phyloP scores from a whole-genome alignment of 2,888 invertebrate genomes.

The Tridacna gigas region DNA sequence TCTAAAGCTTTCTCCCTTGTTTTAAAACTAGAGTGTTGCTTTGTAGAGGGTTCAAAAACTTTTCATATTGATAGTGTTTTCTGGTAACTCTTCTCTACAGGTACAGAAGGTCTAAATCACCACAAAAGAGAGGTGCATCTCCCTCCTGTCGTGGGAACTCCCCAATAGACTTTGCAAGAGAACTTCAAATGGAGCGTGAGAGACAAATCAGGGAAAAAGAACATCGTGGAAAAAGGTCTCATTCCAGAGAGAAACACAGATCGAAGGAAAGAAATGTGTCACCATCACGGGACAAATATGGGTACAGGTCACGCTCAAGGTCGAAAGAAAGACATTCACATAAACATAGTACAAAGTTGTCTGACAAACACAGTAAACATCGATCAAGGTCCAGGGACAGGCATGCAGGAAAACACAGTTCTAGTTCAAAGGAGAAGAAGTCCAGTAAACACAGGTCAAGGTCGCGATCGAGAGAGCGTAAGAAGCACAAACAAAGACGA shows the following conservation, averaged over 20 bases:
- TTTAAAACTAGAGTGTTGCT: too few relatives aligned
- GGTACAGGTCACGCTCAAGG: constrained; percentile 38
- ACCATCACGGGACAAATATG: constrained; percentile 11
- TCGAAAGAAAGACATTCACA: constrained; percentile 48
- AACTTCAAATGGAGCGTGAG: constrained; percentile 74
- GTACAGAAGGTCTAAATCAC: constrained; percentile 31
- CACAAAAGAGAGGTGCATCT: constrained; percentile 18
- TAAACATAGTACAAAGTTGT: constrained; percentile 57
- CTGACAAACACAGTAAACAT: constrained; percentile 44
- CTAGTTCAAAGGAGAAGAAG: constrained; percentile 51
- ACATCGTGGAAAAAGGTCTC: constrained; percentile 23
- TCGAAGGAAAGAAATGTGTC: constrained; percentile 25
- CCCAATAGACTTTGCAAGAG: constrained; percentile 74
- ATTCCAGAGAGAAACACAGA: constrained; percentile 38
- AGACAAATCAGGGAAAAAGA: constrained; percentile 75
- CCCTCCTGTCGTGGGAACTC: constrained; percentile 19
- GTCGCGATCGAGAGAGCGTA: constrained; percentile 43
- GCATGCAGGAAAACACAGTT: constrained; percentile 60
- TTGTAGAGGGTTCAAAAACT: too few relatives aligned
- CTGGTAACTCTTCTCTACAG: constrained; percentile 1
- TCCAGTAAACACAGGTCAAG: constrained; percentile 40
- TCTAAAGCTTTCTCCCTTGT: too few relatives aligned
- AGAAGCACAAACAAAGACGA: constrained; percentile 43
- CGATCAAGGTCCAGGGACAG: constrained; percentile 45
- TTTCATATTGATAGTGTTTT: too few relatives aligned